Percentiles rank a stretch among this genome's conserved stretches.
Conservation (phyloP, 2,113 vertebrate genomes). For the Macquaria ambigua region DNA sequence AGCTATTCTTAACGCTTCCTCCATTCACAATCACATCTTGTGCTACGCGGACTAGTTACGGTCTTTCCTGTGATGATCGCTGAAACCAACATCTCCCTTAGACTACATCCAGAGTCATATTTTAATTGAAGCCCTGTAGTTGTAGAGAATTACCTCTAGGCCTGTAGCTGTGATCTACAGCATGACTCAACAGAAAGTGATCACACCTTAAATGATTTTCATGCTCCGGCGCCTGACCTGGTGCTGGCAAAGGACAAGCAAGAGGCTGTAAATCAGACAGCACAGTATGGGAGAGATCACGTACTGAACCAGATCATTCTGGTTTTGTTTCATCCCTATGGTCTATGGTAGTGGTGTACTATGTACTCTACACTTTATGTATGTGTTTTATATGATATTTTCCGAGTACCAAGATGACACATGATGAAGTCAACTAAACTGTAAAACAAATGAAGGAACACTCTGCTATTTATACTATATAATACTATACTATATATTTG, state of each 20-base stretch:
- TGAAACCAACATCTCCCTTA: not conserved
- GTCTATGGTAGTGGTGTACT: not conserved
- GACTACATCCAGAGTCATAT: not conserved
- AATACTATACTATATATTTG: not conserved
- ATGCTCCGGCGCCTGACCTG: slow-evolving; percentile 35
- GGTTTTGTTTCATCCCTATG: not conserved
- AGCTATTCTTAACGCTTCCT: slow-evolving; percentile 64
- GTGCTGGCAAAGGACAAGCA: slow-evolving; percentile 33
- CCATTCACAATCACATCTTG: slow-evolving; percentile 59
- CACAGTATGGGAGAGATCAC: slow-evolving; percentile 8
- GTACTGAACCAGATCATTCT: slow-evolving; percentile 15
- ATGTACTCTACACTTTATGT: not conserved
- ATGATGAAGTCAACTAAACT: not conserved
- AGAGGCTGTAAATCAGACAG: slow-evolving; percentile 35
- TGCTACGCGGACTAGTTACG: slow-evolving; percentile 3
- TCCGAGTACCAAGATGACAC: not conserved
- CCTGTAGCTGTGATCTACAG: slow-evolving; percentile 38
- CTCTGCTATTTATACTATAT: not conserved
- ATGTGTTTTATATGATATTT: not conserved
- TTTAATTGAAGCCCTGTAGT: slow-evolving; percentile 13
- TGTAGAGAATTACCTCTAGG: slow-evolving; percentile 29
- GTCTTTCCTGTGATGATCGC: not conserved
- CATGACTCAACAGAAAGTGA: slow-evolving; percentile 50
- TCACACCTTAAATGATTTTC: slow-evolving; percentile 51
- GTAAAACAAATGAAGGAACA: not conserved